phyloP scores from a whole-genome alignment of 2,797 vertebrate species.

The Austrolebias charrua region DNA sequence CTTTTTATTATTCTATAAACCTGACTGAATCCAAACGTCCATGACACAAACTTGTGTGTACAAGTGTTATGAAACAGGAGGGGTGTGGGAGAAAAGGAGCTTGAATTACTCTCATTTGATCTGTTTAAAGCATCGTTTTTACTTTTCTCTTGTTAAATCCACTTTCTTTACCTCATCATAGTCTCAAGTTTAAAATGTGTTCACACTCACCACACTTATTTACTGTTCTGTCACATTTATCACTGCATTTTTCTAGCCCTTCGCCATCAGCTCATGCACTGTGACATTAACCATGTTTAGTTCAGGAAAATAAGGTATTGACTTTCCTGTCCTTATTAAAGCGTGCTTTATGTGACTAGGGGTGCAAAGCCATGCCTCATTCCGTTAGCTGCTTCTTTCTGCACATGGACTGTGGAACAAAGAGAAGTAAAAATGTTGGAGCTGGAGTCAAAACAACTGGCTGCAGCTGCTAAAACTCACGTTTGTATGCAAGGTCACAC shows the following conservation, averaged over 20 bases:
- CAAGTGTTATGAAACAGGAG: constrained; percentile 28
- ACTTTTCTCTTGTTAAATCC: not conserved
- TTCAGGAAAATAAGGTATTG: constrained; percentile 1
- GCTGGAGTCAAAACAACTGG: constrained; percentile 16
- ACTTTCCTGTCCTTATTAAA: constrained; percentile 13
- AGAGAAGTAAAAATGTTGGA: constrained; percentile 15
- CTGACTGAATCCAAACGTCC: constrained; percentile 46
- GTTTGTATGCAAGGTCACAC: constrained; percentile 21
- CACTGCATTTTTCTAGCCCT: not conserved
- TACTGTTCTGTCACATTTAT: not conserved
- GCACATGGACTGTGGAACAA: not conserved
- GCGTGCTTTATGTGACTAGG: not conserved
- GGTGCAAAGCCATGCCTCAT: not conserved
- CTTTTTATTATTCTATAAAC: constrained; percentile 43
- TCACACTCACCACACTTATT: not conserved
- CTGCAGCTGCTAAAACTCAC: constrained; percentile 10
- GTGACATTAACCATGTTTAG: not conserved
- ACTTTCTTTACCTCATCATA: not conserved
- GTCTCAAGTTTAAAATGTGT: not conserved
- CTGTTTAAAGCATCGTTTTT: not conserved
- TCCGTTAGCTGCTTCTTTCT: not conserved
- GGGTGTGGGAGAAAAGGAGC: not conserved
- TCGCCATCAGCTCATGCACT: not conserved
- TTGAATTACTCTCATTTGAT: too few relatives aligned
- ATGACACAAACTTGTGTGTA: constrained; percentile 35